Conservation (phyloP, 1,140 invertebrate species). For the Pseudomyrmex concolor region DNA sequence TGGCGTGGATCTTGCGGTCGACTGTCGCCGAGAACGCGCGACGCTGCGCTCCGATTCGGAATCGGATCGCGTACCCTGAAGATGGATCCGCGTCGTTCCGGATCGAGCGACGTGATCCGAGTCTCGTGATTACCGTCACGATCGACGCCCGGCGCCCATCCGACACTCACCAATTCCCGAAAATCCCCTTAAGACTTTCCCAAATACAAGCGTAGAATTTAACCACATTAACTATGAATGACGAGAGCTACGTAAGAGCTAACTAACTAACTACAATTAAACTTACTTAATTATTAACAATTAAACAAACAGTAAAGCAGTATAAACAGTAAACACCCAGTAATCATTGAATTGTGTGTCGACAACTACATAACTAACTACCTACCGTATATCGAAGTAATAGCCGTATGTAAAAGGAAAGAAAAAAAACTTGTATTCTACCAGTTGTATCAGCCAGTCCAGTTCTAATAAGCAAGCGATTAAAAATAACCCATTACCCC, state of each 20-base stretch:
- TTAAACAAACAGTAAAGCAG: slow-evolving; percentile 85
- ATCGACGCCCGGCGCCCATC: slow-evolving; percentile 49
- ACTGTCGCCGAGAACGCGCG: slow-evolving; percentile 61
- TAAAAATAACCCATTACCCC: slow-evolving; percentile 79
- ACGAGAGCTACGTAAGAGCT: slow-evolving; percentile 84
- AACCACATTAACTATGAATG: slow-evolving; percentile 84
- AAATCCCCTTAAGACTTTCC: slow-evolving; percentile 32
- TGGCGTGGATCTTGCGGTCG: slow-evolving; percentile 71
- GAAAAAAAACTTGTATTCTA: slow-evolving; percentile 85
- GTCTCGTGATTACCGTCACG: slow-evolving; percentile 49
- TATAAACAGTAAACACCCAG: slow-evolving; percentile 85
- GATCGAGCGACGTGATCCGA: slow-evolving; percentile 20
- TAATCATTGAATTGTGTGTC: slow-evolving; percentile 86
- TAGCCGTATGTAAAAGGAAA: slow-evolving; percentile 86
- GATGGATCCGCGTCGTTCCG: background rate
- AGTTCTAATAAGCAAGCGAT: slow-evolving; percentile 85
- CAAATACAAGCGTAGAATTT: slow-evolving; percentile 84
- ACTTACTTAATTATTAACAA: slow-evolving; percentile 86
- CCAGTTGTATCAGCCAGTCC: slow-evolving; percentile 85
- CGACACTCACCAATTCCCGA: slow-evolving; percentile 54
- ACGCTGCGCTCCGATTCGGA: background rate
- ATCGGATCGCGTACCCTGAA: background rate
- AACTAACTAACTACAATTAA: slow-evolving; percentile 86
- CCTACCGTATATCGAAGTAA: slow-evolving; percentile 86
- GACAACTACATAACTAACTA: slow-evolving; percentile 86